These are phyloP conservation scores for Meloidogyne exigua DNA, from an alignment of 1,140 invertebrate species.

Conservation along the genomic window DNA sequence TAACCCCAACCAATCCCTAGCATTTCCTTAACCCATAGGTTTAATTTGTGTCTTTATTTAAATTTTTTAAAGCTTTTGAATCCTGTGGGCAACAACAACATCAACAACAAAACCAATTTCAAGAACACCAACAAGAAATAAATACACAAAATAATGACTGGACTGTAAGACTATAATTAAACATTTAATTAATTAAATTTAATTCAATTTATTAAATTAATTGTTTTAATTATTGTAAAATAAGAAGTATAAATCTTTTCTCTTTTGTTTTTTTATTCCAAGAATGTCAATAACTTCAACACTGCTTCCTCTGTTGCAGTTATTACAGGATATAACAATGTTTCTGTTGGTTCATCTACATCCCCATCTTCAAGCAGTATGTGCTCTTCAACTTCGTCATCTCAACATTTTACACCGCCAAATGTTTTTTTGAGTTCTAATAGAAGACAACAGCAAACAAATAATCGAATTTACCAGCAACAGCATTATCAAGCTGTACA, in stretches of 20 bases:
- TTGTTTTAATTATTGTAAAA: too few species aligned
- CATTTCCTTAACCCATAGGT: too few species aligned
- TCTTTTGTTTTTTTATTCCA: neutral
- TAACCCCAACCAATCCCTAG: too few species aligned
- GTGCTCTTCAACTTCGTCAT: neutral
- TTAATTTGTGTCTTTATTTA: too few species aligned
- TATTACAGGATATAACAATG: neutral
- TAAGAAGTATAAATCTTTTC: neutral
- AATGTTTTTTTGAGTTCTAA: neutral
- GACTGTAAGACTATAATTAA: neutral
- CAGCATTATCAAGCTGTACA: neutral
- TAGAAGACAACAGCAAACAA: neutral
- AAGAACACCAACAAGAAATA: neutral
- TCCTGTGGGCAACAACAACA: constrained; percentile 11
- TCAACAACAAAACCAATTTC: neutral
- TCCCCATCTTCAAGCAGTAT: neutral
- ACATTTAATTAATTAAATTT: too few species aligned
- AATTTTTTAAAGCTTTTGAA: constrained; percentile 22
- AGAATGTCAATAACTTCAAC: neutral
- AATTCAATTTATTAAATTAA: too few species aligned
- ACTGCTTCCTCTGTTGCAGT: neutral
- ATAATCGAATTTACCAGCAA: neutral
- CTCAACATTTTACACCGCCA: neutral
- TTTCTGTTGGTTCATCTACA: neutral
- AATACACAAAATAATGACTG: neutral